Evolutionary conservation across 1,140 invertebrate species (phyloP).

Genomic region (Lordiphosa collinella): DNA sequence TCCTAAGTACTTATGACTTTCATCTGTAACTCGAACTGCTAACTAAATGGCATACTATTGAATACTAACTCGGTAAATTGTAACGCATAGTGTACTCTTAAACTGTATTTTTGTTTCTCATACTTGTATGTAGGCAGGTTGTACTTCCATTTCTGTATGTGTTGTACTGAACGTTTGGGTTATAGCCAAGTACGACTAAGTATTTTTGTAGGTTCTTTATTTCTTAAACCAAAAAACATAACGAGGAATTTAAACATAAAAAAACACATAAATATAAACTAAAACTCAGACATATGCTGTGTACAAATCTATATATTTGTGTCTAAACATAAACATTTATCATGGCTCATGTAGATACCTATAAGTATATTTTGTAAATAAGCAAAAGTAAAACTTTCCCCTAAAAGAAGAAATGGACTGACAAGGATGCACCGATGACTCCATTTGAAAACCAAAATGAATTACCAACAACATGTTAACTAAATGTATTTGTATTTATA

Average conservation of each 20-base stretch:
- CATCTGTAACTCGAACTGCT: conserved; percentile 64
- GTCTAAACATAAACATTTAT: conserved; percentile 34
- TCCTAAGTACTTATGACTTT: conserved; percentile 52
- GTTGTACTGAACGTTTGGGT: conserved; percentile 25
- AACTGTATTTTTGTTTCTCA: conserved; percentile 34
- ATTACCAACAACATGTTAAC: conserved; percentile 63
- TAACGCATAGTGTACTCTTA: conserved; percentile 29
- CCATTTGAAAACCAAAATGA: conserved; percentile 23
- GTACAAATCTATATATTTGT: conserved; percentile 69
- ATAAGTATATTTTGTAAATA: conserved; percentile 46
- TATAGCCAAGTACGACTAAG: conserved; percentile 32
- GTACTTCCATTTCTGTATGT: conserved; percentile 11
- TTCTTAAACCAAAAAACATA: conserved; percentile 13
- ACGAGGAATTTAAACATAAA: conserved; percentile 54
- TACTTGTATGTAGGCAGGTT: conserved; percentile 35
- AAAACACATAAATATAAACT: conserved; percentile 1
- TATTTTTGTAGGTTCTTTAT: conserved; percentile 31
- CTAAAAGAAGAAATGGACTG: conserved; percentile 43
- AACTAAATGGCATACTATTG: conserved; percentile 55
- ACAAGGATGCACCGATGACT: conserved; percentile 32
- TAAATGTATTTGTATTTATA: conserved; percentile 59
- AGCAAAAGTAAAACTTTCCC: conserved; percentile 16
- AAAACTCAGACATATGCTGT: conserved; percentile 57
- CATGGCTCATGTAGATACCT: conserved; percentile 9
- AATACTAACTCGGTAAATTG: conserved; percentile 29